A percentile compares a stretch with the other conserved stretches of the same genome.
Evolutionary conservation across 2,888 invertebrate species (phyloP).

Genomic region (Conistra vaccinii): DNA sequence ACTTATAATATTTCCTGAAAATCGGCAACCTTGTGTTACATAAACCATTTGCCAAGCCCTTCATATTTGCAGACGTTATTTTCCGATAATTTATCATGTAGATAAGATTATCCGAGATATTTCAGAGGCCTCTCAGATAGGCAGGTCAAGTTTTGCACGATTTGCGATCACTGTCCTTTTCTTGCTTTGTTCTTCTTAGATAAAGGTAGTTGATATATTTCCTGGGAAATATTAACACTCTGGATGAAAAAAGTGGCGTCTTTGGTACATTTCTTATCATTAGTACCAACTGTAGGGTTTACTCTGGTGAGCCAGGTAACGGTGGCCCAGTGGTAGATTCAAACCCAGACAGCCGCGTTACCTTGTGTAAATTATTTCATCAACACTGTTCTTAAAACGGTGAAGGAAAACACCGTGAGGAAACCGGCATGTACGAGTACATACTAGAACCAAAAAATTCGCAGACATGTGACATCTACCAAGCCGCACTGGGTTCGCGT

Average conservation of each 20-base stretch:
- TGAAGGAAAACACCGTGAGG: too few relatives aligned
- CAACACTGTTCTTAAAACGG: too few relatives aligned
- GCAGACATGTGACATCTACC: too few relatives aligned
- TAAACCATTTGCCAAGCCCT: constrained; percentile 22
- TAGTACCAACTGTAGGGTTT: neutral
- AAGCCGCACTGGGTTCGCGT: too few relatives aligned
- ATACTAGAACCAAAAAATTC: too few relatives aligned
- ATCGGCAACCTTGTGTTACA: constrained; percentile 7
- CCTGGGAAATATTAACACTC: neutral
- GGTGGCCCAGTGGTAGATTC: too few relatives aligned
- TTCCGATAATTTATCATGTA: constrained; percentile 19
- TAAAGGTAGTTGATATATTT: neutral
- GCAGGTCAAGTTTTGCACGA: constrained; percentile 30
- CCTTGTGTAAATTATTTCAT: too few relatives aligned
- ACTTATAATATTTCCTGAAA: constrained; percentile 14
- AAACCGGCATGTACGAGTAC: too few relatives aligned
- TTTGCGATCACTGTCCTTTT: neutral
- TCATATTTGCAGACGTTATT: constrained; percentile 7
- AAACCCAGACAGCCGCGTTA: too few relatives aligned
- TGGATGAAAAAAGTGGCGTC: accelerated
- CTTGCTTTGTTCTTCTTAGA: neutral
- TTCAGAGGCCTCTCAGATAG: constrained; percentile 16
- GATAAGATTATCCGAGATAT: constrained; percentile 35
- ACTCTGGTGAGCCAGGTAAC: too few relatives aligned
- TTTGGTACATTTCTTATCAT: neutral